phyloP scores from a whole-genome alignment of 2,888 invertebrate species.

The Litoditis marina region DNA sequence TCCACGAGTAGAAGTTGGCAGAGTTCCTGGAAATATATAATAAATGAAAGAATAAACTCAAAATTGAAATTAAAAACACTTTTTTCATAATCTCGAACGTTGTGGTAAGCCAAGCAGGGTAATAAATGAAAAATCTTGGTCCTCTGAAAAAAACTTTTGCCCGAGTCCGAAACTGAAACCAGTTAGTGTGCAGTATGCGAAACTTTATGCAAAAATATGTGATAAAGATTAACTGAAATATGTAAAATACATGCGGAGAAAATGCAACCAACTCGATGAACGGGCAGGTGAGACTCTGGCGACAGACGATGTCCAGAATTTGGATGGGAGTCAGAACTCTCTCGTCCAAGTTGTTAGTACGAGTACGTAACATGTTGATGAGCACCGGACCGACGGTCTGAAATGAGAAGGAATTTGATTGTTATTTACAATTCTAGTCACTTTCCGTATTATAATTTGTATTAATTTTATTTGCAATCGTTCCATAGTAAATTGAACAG shows the following conservation, averaged over 20 bases:
- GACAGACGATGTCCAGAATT: slow-evolving; percentile 55
- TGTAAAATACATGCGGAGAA: slow-evolving; percentile 2
- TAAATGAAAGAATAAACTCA: not conserved
- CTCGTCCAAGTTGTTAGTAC: slow-evolving; percentile 48
- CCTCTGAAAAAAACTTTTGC: too few species aligned
- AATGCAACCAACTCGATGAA: slow-evolving; percentile 33
- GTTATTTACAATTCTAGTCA: too few species aligned
- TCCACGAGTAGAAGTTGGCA: slow-evolving; percentile 53
- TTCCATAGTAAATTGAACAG: too few species aligned
- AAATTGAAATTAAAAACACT: not conserved
- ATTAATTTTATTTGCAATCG: too few species aligned
- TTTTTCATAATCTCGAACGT: too few species aligned
- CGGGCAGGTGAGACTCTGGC: slow-evolving; percentile 56
- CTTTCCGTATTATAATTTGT: too few species aligned
- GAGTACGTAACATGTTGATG: slow-evolving; percentile 45
- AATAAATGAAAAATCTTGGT: too few species aligned
- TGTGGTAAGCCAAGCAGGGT: too few species aligned
- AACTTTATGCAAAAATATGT: too few species aligned
- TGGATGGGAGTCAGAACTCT: slow-evolving; percentile 63
- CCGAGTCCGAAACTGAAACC: too few species aligned
- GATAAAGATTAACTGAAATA: not conserved
- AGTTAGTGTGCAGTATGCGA: too few species aligned
- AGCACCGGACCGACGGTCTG: slow-evolving; percentile 52
- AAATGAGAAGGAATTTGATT: too few species aligned
- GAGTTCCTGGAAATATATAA: slow-evolving; percentile 38